Evolutionary conservation across 2,888 invertebrate genomes (phyloP).

Genomic region (Sminthurinus aureus): DNA sequence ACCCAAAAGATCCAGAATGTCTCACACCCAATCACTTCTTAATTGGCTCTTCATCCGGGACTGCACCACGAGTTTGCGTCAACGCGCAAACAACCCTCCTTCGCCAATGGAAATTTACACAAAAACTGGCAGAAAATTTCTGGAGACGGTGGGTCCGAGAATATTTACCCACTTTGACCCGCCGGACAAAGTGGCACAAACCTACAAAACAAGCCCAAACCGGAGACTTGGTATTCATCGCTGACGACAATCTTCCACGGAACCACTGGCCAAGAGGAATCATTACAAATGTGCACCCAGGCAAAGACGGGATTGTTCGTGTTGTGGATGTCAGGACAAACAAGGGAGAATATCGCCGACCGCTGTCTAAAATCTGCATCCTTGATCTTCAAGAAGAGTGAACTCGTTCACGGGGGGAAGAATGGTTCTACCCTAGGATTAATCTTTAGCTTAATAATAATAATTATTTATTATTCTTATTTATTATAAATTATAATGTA

Average conservation of each 20-base stretch:
- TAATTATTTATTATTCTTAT: too few relatives aligned
- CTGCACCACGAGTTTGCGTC: conserved; percentile 44
- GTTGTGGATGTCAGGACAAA: background rate
- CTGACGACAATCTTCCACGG: conserved; percentile 3
- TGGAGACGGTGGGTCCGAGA: conserved; percentile 53
- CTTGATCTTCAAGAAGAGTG: too few relatives aligned
- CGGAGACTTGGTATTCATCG: conserved; percentile 31
- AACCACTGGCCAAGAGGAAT: background rate
- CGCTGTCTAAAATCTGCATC: too few relatives aligned
- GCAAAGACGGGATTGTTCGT: background rate
- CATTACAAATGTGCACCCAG: background rate
- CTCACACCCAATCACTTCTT: conserved; percentile 57
- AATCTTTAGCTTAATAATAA: too few relatives aligned
- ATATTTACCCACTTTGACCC: conserved; percentile 44
- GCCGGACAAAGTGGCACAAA: conserved; percentile 41
- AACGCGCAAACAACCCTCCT: conserved; percentile 6
- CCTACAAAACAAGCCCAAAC: conserved; percentile 10
- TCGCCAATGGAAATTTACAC: conserved; percentile 44
- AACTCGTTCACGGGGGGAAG: too few relatives aligned
- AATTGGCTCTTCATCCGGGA: conserved; percentile 51
- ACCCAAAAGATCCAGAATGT: conserved; percentile 54
- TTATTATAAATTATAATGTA: too few relatives aligned
- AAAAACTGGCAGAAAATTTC: conserved; percentile 48
- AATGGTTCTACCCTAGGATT: too few relatives aligned
- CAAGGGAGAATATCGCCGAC: too few relatives aligned